Evolutionary conservation across 2,888 invertebrate species (phyloP), one percentile per base, ranked within the genome.

Genomic region (Heteropelma amictum): DNA sequence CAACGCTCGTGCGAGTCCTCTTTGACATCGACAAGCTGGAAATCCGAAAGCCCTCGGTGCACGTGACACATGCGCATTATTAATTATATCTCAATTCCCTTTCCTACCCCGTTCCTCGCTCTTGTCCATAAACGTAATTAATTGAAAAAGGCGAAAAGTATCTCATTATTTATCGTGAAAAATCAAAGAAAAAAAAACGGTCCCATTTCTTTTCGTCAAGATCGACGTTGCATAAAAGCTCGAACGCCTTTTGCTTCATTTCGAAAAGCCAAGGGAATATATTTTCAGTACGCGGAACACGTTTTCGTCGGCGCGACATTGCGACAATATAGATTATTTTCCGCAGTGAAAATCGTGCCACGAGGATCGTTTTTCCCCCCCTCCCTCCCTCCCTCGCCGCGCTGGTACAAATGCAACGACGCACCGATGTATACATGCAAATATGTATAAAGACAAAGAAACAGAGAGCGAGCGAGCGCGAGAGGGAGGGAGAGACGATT

Each of bases 401-500:
- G 76, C 78, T 76, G 56, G 73, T 78, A 81, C 77, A 60, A 40
- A 38, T 61, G 61, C 35, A 30, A 54, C 47, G 56, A 56, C 54
- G 63, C 30, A 72, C 33, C 33, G 1, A 23, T 49, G 26, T 14
- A 58, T 30, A 60, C n/a, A 60, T 42, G 42, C 19, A 19, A 21
- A 47, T 47, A 21, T 21, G 14, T 19, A 10, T 19, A 10, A 1
- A 47, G 1, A 63, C 12, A 14, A 3, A 42, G 1, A 42, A 1
- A 42, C 3, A 42, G 42, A 21, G 35, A 38, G 54, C 5, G 38
- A 7, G 10, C 7, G 21, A 21, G 35, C 35, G 21, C 2, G 21
- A 6, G 35, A 33, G 17, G 28, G 38, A 38, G 21, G n/a, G 5
- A 47, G 47, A 49, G 35, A 85, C 83, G 82, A 82, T 83, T 83